A percentile compares a stretch with the other conserved stretches of the same genome.
Conservation (phyloP, 2,113 vertebrate species). For the Mus spicilegus region DNA sequence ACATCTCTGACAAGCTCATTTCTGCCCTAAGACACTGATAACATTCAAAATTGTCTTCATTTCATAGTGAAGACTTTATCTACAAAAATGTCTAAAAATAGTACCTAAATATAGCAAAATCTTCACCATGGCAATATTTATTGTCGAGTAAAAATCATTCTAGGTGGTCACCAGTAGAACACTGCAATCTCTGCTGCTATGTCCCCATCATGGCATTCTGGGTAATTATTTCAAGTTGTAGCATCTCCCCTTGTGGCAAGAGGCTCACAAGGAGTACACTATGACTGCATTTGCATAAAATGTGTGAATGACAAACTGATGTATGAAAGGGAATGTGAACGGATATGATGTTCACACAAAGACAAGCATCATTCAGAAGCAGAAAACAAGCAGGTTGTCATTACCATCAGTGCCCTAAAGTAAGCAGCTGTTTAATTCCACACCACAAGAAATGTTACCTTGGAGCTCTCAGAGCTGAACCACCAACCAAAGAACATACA, state of each 20-base stretch:
- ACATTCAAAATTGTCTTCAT: slow-evolving; percentile 1
- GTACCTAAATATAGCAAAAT: slow-evolving; percentile 29
- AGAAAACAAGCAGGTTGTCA: slow-evolving; percentile 53
- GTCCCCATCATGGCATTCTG: neutral
- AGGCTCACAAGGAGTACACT: neutral
- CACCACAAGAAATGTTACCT: slow-evolving; percentile 9
- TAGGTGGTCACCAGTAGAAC: neutral
- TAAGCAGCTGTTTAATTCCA: slow-evolving; percentile 47
- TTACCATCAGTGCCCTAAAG: slow-evolving; percentile 38
- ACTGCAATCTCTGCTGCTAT: neutral
- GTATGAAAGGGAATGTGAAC: neutral
- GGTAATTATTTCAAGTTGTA: neutral
- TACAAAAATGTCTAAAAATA: neutral
- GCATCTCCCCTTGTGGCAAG: neutral
- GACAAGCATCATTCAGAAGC: slow-evolving; percentile 36
- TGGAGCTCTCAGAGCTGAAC: too few relatives aligned
- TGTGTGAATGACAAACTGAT: neutral
- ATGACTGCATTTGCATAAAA: slow-evolving; percentile 15
- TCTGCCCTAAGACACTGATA: neutral
- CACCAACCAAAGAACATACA: too few relatives aligned
- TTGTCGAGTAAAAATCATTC: neutral
- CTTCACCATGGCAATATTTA: slow-evolving; percentile 26
- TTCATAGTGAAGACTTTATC: neutral
- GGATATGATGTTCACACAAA: neutral
- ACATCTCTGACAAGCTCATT: neutral